Evolutionary conservation across 2,113 vertebrate genomes (phyloP), one percentile per base, ranked within the genome.

Genomic region (Nerophis lumbriciformis): DNA sequence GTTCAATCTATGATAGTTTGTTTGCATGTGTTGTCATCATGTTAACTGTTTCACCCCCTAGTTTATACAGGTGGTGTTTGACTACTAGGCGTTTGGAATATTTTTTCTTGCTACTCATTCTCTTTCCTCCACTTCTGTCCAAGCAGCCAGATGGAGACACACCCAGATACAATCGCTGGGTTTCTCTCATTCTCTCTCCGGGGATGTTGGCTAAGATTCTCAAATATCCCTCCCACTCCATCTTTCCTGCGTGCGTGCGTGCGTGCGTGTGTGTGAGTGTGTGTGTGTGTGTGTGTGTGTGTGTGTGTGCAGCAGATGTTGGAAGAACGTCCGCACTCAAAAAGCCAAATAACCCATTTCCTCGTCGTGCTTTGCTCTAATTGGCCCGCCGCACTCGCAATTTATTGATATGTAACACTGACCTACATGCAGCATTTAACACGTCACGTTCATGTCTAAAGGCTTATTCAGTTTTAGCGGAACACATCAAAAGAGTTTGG

Each of bases 131-230:
- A 66, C 48, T 73, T 77, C 64, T 54, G 13, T 54, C 52, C 72
- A 39, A 15, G 35, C 72, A 63, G 68, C 80, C 82, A 83, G 72
- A 83, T 80, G 75, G 62, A 76, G 66, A 81, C 82, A 81, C 84
- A 69, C 86, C 82, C 86, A 71, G 82, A 85, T 79, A 69, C 54
- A 80, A 77, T 84, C 72, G 65, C 58, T 68, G 48, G 12, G 9
- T 72, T 44, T 68, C 58, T 71, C 65, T 68, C 12, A 60, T 48
- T 65, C 59, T 63, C 44, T 74, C 66, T 28, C 48, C 60, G 53
- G 75, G 76, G 78, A 75, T 66, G 65, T 67, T 81, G 63, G 21
- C 61, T 48, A 58, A 58, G 69, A 76, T 72, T 81, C 80, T 80
- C 79, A 63, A 81, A 77, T 72, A 19, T 82, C 77, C 56, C 77